Conservation (phyloP, 2,797 vertebrate species). For the Capromys pilorides region DNA sequence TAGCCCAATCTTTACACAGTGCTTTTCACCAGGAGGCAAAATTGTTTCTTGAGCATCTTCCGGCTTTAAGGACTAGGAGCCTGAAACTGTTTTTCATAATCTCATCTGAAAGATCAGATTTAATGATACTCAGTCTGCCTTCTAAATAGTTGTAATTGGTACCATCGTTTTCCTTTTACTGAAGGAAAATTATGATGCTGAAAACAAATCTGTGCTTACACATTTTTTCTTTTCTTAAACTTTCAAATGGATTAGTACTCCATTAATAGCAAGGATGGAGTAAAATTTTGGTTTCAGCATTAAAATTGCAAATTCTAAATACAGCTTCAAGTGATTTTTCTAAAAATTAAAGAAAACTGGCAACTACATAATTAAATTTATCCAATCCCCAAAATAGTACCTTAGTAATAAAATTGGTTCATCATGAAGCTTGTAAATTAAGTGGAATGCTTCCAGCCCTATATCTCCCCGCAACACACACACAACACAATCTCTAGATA, state of each 20-base stretch:
- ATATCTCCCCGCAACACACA: not conserved
- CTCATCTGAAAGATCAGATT: not conserved
- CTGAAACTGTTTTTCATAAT: not conserved
- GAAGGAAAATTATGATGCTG: not conserved
- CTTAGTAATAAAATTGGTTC: constrained; percentile 34
- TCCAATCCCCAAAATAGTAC: constrained; percentile 54
- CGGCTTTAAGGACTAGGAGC: not conserved
- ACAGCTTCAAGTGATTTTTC: constrained; percentile 39
- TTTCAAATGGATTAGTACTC: not conserved
- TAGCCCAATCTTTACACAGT: not conserved
- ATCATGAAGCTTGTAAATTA: constrained; percentile 10
- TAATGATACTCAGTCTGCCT: not conserved
- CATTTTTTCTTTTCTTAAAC: not conserved
- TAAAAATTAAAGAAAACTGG: constrained; percentile 65
- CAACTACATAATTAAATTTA: constrained; percentile 62
- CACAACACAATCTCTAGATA: not conserved
- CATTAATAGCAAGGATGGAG: constrained; percentile 50
- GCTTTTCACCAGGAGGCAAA: not conserved
- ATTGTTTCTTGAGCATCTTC: not conserved
- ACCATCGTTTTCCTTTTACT: not conserved
- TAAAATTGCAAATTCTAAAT: constrained; percentile 63
- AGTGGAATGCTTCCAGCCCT: not conserved
- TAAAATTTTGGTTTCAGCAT: constrained; percentile 44
- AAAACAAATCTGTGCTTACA: not conserved
- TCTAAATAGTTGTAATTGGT: not conserved